Evolutionary conservation across 2,113 vertebrate species (phyloP), one percentile per base, ranked within the genome.

Genomic region (Marmota flaviventris): DNA sequence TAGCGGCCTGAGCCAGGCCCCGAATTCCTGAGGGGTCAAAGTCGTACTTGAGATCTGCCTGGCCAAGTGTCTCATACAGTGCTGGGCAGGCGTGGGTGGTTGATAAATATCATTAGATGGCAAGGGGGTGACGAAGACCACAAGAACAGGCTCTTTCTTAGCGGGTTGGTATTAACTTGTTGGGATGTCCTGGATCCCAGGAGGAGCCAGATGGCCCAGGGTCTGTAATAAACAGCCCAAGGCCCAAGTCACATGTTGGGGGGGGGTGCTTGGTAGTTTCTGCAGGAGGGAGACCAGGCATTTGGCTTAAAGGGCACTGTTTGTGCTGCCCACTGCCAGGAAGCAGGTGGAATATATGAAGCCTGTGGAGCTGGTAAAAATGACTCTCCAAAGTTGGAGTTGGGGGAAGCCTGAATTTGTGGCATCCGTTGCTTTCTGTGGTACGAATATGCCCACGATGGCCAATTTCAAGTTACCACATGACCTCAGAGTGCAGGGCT

Each of bases 11-110:
- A 61, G 94, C 92, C 95, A 96, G 94, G 61, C 93, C 73, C 83
- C 1, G 0, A 94, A 98, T 98, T 98, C 97, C 96, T 98, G 92
- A 97, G 93, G 97, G 96, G 98, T 98, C 98, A 98, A 32, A 97
- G 93, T 75, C 87, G 70, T 90, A 58, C 90, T 95, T 13, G 84
- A 77, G 90, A 63, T 96, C 87, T n/a, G 95, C 91, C 96, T 90
- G 95, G 92, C 93, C 53, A 69, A 96, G 93, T 87, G 91, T 96
- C 94, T 82, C 76, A 48, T 5, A 22, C 90, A 63, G 72, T 12
- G 8, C 93, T 63, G 92, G 93, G 84, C 92, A 81, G 39, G 87
- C 53, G 95, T 93, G 96, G 97, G 97, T 34, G 83, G 90, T 56
- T 97, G 97, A 96, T 98, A 98, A 97, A 97, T 97, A 97, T 96